Base-by-base conservation (phyloP, 35 echinoderm and acorn worm genomes). In the Apostichopus parvimensis region DNA sequence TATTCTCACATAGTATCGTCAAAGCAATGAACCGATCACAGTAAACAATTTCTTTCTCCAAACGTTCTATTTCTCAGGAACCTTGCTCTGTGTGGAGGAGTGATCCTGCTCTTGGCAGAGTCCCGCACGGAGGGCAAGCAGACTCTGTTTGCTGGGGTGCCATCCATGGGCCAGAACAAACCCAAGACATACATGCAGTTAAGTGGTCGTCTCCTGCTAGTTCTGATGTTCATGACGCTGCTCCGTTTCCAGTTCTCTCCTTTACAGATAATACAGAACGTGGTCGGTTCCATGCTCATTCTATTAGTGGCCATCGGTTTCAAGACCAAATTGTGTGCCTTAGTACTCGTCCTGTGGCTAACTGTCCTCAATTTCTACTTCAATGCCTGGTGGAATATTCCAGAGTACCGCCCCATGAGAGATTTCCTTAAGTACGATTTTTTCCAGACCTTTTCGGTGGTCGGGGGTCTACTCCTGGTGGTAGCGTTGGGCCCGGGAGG, bases 401-500 rank as follows among this genome's bases (percentile, higher is more conserved):
- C 97, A 73, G 87, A 92, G 56, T 99, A 99, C 60, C 93, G 97
- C 9, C 97, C 97, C 12, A 96, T 99, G 92, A 91, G 97, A 18
- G 97, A 99, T 87, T 99, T 99, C 94, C 93, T 99, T 11, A 99
- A 99, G 86, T 99, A 99, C 60, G 97, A 99, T 89, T 99, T 99
- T 90, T 99, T 99, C 97, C 97, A 99, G 77, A 99, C 97, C 71
- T 96, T 99, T 78, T 99, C 97, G 1, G 97, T 99, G 15, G 94
- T 99, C 34, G 97, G 97, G 0, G 97, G 97, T 11, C 73, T 99
- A 55, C 92, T 99, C 5, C 78, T 99, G 14, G 93, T 99, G 6
- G 97, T 99, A 53, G 97, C 97, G 1, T 60, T 99, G 22, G 97
- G 97, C 5, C 97, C 97, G 21, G 97, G 97, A 9, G 97, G 97